Evolutionary conservation across 2,113 vertebrate species (phyloP).

Genomic region (Tonatia bakeri): DNA sequence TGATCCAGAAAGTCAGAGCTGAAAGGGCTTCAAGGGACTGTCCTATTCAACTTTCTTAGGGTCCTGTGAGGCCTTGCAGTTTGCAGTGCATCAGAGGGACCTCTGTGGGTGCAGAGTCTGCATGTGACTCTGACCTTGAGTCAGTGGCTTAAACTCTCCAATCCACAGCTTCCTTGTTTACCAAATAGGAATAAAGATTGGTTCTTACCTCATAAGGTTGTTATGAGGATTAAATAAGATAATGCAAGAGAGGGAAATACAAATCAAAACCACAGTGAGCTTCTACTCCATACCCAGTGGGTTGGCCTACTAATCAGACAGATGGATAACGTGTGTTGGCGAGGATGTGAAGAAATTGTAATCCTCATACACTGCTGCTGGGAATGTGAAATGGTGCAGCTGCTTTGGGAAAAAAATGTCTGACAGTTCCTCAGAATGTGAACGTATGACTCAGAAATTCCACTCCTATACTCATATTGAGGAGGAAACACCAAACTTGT

Average conservation of each 20-base stretch:
- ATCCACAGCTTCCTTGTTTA: neutral
- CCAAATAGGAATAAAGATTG: neutral
- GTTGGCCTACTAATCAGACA: neutral
- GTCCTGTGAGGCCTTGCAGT: neutral
- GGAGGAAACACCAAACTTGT: neutral
- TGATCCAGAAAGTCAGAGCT: neutral
- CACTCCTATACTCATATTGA: neutral
- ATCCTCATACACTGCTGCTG: neutral
- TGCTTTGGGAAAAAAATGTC: neutral
- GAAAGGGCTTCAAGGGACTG: neutral
- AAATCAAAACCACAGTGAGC: neutral
- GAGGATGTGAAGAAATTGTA: neutral
- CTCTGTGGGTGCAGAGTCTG: neutral
- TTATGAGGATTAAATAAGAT: neutral
- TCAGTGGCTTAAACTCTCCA: neutral
- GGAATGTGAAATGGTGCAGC: neutral
- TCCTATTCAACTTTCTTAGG: neutral
- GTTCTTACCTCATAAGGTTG: neutral
- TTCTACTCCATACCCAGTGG: neutral
- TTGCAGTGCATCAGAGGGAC: neutral
- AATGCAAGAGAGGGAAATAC: neutral
- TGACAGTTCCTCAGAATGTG: neutral
- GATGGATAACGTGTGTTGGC: neutral
- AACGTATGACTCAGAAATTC: neutral
- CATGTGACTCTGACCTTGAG: neutral